Evolutionary conservation across 2,888 invertebrate species (phyloP), one percentile per base, ranked within the genome.

Genomic region (Atherix ibis): DNA sequence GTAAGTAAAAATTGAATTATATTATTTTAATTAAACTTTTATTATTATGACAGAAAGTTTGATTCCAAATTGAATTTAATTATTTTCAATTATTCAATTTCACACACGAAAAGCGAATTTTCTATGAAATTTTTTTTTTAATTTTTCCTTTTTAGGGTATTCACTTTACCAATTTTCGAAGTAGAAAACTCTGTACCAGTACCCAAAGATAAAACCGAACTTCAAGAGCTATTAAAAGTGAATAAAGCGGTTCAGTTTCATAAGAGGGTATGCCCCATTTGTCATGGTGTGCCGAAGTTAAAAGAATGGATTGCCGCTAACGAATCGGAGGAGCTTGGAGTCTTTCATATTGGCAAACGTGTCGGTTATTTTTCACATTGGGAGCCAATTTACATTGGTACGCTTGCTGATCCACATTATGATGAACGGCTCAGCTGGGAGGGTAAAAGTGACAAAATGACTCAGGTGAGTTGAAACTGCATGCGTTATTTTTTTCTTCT

Each of bases 371-470:
- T 71, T 54, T 68, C 79, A 18, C 82, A 83, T 55, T 91, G 91
- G 91, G 91, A 91, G 62, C 91, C 91, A 8, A 88, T 91, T 46
- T 91, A 82, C 52, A 87, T 92, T 39, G 89, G 91, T 13, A 88
- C 88, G 1, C 79, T 89, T 57, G 67, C 71, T 14, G 89, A 88
- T 50, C 88, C 89, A 0, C 67, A 81, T 43, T 91, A 91, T 55
- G 91, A 91, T 46, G 89, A 91, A 56, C 68, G 89, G 50, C 72
- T 91, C 40, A 85, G 84, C 54, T 91, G 91, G 89, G 89, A 92
- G 54, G 91, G 91, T 27, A 85, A 85, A 62, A 81, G 84, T 59
- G 91, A 92, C 62, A 91, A 91, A 65, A 91, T 91, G 89, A 84
- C 88, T 39, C 91, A 91, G 78, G 89, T 88, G 56, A 54, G 44